Base-by-base conservation (phyloP, 2,888 invertebrate genomes). In the Malthinus flaveolus region DNA sequence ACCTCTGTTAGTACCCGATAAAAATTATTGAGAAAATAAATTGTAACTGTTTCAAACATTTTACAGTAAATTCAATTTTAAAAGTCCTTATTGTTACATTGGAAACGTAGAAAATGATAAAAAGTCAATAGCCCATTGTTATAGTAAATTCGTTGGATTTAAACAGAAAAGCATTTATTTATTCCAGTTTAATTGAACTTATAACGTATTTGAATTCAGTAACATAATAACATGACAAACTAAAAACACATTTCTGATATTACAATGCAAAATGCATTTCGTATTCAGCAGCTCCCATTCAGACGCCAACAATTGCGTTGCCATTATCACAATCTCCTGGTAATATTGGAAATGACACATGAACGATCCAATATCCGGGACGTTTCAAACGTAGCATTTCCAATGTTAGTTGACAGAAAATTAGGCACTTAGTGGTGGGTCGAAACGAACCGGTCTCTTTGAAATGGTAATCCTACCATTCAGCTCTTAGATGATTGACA, bases 401-500 rank as follows among this genome's bases (percentile, higher is more conserved):
- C 71, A 73, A 73, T 71, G 72, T 73, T 67, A 66, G 72, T 71
- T 73, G 75, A 75, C 75, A 74, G 72, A 68, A 73, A 76, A 75
- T 75, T 75, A 74, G 74, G 75, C 75, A 75, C 75, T 75, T 76
- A 74, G 74, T 70, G 73, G 73, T 73, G 69, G 72, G 73, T 73
- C 72, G 71, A 55, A 48, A 61, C 59, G 64, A 67, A 64, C 68
- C 71, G 73, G 68, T 65, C 68, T 68, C 71, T 76, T 75, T 75
- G 74, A 75, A 75, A 75, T 75, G 75, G 61, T 75, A 76, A 76
- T 75, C 75, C 61, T 51, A 59, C 59, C 66, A 72, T 74, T 72
- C 71, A 73, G 62, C 67, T 68, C 67, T 49, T 57, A 56, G 51
- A 67, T 76, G 76, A 76, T 75, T 76, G 76, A 75, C 76, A 71